These are phyloP conservation scores for Urocynchramus pylzowi DNA, from an alignment of 2,113 vertebrate genomes.

Conservation along the genomic window DNA sequence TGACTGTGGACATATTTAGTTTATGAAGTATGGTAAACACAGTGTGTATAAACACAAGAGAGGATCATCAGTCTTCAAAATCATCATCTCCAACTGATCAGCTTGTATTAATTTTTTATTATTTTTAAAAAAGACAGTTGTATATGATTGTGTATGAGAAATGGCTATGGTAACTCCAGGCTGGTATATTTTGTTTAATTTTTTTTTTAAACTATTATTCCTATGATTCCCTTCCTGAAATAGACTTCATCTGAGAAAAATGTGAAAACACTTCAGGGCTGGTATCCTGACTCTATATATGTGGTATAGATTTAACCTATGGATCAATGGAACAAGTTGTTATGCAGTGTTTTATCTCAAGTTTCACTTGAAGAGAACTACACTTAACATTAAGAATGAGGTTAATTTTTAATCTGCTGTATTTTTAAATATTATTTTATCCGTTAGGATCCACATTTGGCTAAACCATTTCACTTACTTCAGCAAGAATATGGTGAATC, in stretches of 20 bases:
- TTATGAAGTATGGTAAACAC: neutral
- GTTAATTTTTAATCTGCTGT: neutral
- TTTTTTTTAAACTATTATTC: neutral
- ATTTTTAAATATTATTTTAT: neutral
- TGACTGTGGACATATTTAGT: neutral
- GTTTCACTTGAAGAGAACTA: neutral
- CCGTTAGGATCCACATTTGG: neutral
- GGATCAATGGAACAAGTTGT: neutral
- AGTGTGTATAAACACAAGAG: neutral
- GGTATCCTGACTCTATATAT: neutral
- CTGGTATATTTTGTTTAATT: neutral
- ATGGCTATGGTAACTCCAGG: neutral
- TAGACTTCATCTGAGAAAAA: neutral
- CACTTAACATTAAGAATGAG: neutral
- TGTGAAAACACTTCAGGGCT: neutral
- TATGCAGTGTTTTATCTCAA: neutral
- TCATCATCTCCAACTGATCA: neutral
- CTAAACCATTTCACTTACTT: neutral
- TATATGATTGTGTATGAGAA: neutral
- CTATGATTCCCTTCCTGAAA: neutral
- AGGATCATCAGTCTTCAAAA: neutral
- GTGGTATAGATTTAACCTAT: neutral
- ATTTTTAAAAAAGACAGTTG: neutral
- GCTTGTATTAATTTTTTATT: neutral
- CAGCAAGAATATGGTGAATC: neutral